These are phyloP conservation scores for Fistularia tabacaria DNA, from an alignment of 2,797 vertebrate genomes.

Conservation along the genomic window DNA sequence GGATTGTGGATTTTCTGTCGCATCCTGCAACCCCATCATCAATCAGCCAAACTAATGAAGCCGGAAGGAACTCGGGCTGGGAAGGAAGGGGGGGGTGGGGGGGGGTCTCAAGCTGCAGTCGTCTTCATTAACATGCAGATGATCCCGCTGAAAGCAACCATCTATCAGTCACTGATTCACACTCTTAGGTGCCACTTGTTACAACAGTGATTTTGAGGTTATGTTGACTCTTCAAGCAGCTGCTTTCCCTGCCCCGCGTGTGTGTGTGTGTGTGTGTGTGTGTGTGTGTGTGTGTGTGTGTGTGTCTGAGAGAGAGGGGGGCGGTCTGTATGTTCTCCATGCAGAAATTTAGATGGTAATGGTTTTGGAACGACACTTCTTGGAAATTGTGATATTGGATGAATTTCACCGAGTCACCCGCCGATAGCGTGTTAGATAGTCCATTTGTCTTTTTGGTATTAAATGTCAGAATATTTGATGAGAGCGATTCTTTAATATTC, in stretches of 20 bases:
- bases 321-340: neutral
- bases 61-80: conserved; percentile 26
- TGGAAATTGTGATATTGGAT: neutral
- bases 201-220: too few relatives aligned
- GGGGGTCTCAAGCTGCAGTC: neutral
- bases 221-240: too few relatives aligned
- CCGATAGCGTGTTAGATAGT: neutral
- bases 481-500: too few relatives aligned
- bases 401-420: neutral
- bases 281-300: neutral
- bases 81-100: neutral
- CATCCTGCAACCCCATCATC: conserved; percentile 37
- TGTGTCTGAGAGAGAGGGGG: neutral
- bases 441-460: neutral
- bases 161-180: neutral
- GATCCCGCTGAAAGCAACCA: neutral
- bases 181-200: too few relatives aligned
- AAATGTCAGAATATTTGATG: too few relatives aligned
- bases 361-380: neutral
- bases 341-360: neutral
- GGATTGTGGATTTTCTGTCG: conserved; percentile 45
- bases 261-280: neutral
- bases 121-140: neutral
- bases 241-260: too few relatives aligned
- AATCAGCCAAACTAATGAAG: conserved; percentile 57